A percentile compares a stretch with the other conserved stretches of the same genome.
These are phyloP conservation scores for Taurulus bubalis DNA, from an alignment of 2,113 vertebrate species.

Conservation along the genomic window DNA sequence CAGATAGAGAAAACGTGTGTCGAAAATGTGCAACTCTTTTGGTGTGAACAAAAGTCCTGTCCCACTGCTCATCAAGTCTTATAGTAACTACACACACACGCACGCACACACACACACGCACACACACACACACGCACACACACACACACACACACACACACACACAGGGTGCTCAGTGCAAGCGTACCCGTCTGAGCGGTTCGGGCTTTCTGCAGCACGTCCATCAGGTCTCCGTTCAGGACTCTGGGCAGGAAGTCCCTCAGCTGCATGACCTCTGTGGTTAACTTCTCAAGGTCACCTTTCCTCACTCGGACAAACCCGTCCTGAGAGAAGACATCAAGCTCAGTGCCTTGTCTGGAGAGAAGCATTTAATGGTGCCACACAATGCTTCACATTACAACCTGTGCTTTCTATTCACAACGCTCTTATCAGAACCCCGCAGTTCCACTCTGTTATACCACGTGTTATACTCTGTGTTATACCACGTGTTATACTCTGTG, in stretches of 20 bases:
- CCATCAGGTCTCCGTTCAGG: slow-evolving; percentile 84
- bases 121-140: neutral
- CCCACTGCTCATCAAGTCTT: too few relatives aligned
- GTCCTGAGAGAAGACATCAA: slow-evolving; percentile 59
- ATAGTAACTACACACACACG: too few relatives aligned
- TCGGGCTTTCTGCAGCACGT: slow-evolving; percentile 83
- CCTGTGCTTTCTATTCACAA: too few relatives aligned
- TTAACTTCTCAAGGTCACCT: slow-evolving; percentile 90
- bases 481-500: neutral
- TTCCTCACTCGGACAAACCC: slow-evolving; percentile 87
- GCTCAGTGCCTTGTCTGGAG: neutral
- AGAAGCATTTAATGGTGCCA: neutral
- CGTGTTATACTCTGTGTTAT: neutral
- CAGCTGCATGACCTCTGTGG: slow-evolving; percentile 95
- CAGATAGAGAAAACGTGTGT: too few relatives aligned
- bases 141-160: neutral
- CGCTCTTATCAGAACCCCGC: too few relatives aligned
- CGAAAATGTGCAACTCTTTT: too few relatives aligned
- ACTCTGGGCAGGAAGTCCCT: slow-evolving; percentile 91
- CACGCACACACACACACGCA: too few relatives aligned
- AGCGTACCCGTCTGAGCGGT: slow-evolving; percentile 83
- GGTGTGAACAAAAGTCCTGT: too few relatives aligned
- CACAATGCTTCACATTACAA: too few relatives aligned
- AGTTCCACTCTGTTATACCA: too few relatives aligned
- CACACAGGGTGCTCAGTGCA: too few relatives aligned